Evolutionary conservation across 2,113 vertebrate genomes (phyloP).

Genomic region (Corythaixoides concolor): DNA sequence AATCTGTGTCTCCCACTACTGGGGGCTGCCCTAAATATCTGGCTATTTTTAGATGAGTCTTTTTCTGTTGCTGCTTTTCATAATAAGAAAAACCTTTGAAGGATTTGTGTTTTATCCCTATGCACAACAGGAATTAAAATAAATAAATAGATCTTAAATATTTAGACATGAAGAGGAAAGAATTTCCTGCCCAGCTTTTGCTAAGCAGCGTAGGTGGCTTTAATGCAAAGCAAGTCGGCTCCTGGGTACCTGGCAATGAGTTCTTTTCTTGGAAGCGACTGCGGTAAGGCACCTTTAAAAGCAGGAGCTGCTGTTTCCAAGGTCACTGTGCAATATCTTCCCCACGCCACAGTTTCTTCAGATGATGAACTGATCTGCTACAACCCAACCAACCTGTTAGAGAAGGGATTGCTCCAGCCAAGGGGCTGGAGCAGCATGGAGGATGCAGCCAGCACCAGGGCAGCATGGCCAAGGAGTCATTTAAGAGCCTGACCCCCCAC

Average conservation of each 20-base stretch:
- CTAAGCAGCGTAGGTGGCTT: conserved; percentile 15
- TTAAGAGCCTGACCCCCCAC: neutral
- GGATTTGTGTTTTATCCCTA: conserved; percentile 54
- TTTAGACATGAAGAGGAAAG: conserved; percentile 43
- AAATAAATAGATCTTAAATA: conserved; percentile 60
- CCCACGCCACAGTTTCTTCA: neutral
- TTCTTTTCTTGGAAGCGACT: neutral
- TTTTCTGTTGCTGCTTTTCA: conserved; percentile 40
- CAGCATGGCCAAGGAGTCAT: neutral
- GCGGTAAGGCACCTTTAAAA: neutral
- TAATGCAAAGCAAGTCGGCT: neutral
- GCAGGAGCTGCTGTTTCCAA: neutral
- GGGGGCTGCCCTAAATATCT: conserved; percentile 50
- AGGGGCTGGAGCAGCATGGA: neutral
- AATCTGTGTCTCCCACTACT: conserved; percentile 9
- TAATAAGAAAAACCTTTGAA: conserved; percentile 62
- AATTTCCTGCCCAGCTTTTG: conserved; percentile 59
- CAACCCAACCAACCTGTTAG: neutral
- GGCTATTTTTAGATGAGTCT: conserved; percentile 31
- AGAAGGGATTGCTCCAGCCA: neutral
- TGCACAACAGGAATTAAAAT: conserved; percentile 63
- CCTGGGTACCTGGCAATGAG: neutral
- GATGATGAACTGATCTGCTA: neutral
- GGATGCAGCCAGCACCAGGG: neutral
- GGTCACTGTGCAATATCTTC: neutral